phyloP scores from a whole-genome alignment of 2,113 vertebrate species.

The Bufo bufo region DNA sequence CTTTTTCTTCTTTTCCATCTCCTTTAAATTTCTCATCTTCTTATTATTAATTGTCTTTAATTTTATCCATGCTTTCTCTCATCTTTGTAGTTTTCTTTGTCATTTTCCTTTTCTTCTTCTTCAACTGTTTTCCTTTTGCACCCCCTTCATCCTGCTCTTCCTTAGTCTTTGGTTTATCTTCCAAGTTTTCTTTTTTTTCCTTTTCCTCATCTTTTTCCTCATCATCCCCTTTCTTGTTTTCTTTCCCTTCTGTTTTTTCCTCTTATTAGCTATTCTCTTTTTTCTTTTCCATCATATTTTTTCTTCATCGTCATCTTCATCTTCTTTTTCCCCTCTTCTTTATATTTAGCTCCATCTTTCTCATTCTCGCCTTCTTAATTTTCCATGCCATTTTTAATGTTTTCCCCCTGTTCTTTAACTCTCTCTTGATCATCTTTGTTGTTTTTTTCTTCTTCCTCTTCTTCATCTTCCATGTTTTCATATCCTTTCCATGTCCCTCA shows the following conservation, averaged over 20 bases:
- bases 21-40: neutral
- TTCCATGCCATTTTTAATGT: neutral
- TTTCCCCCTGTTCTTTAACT: neutral
- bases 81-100: neutral
- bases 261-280: no score
- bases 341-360: no score
- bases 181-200: no score
- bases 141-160: neutral
- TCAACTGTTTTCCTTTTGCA: neutral
- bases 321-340: neutral
- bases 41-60: neutral
- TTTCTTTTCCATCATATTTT: neutral
- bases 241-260: no score
- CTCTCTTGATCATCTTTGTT: neutral
- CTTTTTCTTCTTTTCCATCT: neutral
- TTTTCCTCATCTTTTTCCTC: neutral
- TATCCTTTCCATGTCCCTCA: neutral
- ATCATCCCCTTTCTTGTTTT: no score
- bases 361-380: no score
- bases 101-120: neutral
- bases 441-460: neutral
- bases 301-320: neutral
- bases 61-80: neutral
- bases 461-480: neutral
- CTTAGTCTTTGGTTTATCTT: neutral